A percentile compares a stretch with the other conserved stretches of the same genome.
phyloP scores from a whole-genome alignment of 2,113 vertebrate species.

The Hydropotes inermis region DNA sequence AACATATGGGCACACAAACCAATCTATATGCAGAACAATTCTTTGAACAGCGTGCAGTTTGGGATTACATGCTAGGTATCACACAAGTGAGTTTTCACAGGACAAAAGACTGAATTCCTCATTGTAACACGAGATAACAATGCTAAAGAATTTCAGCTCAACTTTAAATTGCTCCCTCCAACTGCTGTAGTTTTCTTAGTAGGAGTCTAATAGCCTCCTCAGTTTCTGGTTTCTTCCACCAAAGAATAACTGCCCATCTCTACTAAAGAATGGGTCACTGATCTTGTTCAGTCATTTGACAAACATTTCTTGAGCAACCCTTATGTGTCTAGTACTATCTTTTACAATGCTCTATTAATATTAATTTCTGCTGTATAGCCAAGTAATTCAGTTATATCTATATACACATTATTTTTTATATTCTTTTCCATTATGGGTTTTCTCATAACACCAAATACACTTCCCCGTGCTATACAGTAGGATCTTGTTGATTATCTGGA shows the following conservation, averaged over 20 bases:
- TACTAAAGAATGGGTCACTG: not conserved
- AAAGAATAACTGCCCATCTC: slow-evolving; percentile 34
- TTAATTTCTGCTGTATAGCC: not conserved
- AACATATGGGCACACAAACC: slow-evolving; percentile 74
- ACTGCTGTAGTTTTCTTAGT: slow-evolving; percentile 9
- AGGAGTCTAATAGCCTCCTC: not conserved
- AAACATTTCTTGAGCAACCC: slow-evolving; percentile 19
- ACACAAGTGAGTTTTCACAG: slow-evolving; percentile 71
- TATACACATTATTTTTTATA: not conserved
- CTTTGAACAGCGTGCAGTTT: slow-evolving; percentile 75
- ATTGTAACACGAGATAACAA: slow-evolving; percentile 67
- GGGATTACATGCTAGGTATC: slow-evolving; percentile 78
- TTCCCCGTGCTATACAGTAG: not conserved
- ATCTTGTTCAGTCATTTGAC: not conserved
- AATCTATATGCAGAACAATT: slow-evolving; percentile 68
- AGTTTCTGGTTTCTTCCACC: slow-evolving; percentile 24
- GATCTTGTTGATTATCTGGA: not conserved
- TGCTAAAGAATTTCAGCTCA: slow-evolving; percentile 64
- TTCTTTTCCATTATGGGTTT: not conserved
- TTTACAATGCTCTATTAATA: not conserved
- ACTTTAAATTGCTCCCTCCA: slow-evolving; percentile 53
- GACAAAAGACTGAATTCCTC: slow-evolving; percentile 68
- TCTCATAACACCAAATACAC: not conserved
- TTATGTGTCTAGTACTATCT: not conserved
- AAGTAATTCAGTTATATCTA: not conserved